These are phyloP conservation scores for Nomada flava DNA, from an alignment of 2,888 invertebrate genomes.

Conservation along the genomic window DNA sequence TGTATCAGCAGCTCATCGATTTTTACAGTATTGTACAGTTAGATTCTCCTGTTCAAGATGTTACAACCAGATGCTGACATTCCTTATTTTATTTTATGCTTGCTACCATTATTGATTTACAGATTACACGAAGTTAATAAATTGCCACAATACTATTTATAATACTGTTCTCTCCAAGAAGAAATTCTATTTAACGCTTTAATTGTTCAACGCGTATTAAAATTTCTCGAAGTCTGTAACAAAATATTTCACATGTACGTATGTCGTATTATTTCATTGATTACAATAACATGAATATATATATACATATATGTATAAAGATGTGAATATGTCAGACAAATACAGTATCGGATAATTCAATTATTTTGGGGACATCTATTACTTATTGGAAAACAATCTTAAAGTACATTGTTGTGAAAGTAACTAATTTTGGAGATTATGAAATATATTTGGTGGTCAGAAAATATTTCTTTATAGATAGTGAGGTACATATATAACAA, in stretches of 20 bases:
- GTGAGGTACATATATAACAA: background rate
- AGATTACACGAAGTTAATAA: background rate
- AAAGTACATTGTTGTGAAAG: background rate
- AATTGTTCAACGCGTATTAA: no score
- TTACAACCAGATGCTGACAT: background rate
- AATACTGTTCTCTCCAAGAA: no score
- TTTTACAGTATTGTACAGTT: no score
- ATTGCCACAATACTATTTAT: background rate
- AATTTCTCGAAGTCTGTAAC: no score
- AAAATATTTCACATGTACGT: no score
- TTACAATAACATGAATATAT: background rate
- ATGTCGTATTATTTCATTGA: no score
- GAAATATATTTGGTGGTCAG: background rate
- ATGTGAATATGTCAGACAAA: background rate
- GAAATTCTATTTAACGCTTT: no score
- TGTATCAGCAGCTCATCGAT: conserved; percentile 27
- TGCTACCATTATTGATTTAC: background rate
- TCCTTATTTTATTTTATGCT: background rate
- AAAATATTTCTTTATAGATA: background rate
- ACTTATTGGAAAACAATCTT: background rate
- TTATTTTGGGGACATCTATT: background rate
- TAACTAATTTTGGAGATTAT: background rate
- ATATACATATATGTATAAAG: background rate
- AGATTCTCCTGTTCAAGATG: background rate
- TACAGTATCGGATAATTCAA: background rate